Evolutionary conservation across 2,888 invertebrate species (phyloP), one percentile per base, ranked within the genome.

Genomic region (Macroteleia sp.): DNA sequence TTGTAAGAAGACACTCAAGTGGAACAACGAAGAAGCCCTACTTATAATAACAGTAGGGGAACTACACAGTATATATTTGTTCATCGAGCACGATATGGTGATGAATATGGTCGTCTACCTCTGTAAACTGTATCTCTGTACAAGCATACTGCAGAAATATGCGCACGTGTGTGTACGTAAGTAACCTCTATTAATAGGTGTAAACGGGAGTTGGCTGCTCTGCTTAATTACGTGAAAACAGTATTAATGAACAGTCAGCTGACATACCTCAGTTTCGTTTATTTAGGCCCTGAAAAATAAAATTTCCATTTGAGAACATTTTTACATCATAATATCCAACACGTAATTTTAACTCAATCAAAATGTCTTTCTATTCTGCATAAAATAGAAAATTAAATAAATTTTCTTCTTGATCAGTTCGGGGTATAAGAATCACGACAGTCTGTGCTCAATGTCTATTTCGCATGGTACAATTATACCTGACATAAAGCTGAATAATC

Each of bases 141-240:
- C 64, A 19, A 25, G 28, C 34, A 39, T 46, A n/a, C n/a, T n/a
- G n/a, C n/a, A n/a, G n/a, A n/a, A n/a, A n/a, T n/a, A n/a, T n/a
- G n/a, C n/a, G n/a, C 32, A 39, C 50, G 32, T 32, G n/a, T 20
- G 62, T 67, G 44, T 57, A 73, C 36, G 61, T 62, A 59, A 42
- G 61, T 57, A 67, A 66, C 62, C 74, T 73, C 77, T 80, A 81
- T 80, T 83, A 82, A 80, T 82, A 81, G 77, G 54, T 57, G 64
- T 56, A 56, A 80, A 74, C 62, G 48, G 62, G 41, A 76, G 70
- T 75, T 77, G 67, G 71, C 70, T 82, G 41, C 61, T 64, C 61
- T 77, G 81, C 59, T 83, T 84, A 86, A 87, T 86, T 85, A 85
- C 78, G 81, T 77, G 82, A 85, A 84, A 83, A 82, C 82, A 83